These are phyloP conservation scores for Gandaritis pyraliata DNA, from an alignment of 2,888 invertebrate species.

Conservation along the genomic window DNA sequence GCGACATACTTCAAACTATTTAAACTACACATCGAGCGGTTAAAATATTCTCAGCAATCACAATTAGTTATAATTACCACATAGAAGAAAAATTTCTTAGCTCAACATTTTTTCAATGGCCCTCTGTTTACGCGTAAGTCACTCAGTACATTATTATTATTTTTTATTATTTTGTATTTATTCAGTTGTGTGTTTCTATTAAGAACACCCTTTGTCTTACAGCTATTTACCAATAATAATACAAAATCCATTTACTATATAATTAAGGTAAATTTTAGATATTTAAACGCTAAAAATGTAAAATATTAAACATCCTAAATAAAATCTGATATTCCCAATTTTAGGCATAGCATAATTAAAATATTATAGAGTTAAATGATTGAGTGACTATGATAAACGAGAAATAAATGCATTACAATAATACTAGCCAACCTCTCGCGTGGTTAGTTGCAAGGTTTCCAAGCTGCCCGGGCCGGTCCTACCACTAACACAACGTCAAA, in stretches of 20 bases:
- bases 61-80: constrained; percentile 81
- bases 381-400: constrained; percentile 82
- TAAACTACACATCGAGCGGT: constrained; percentile 79
- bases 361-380: constrained; percentile 68
- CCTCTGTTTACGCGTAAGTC: constrained; percentile 84
- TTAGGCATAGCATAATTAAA: constrained; percentile 83
- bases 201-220: constrained; percentile 82
- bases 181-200: constrained; percentile 79
- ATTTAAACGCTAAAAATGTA: constrained; percentile 84
- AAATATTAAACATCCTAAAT: constrained; percentile 84
- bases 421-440: constrained; percentile 77
- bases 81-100: constrained; percentile 83
- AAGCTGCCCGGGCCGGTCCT: constrained; percentile 78
- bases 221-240: constrained; percentile 83
- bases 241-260: constrained; percentile 83
- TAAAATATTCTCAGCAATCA: constrained; percentile 83
- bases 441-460: constrained; percentile 60
- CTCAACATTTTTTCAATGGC: constrained; percentile 83
- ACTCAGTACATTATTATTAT: constrained; percentile 80
- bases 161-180: constrained; percentile 72
- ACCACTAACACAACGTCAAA: constrained; percentile 74
- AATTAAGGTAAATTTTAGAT: constrained; percentile 85
- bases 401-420: constrained; percentile 84
- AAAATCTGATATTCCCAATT: constrained; percentile 84
- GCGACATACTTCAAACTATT: constrained; percentile 56